Percentiles rank a stretch among this genome's conserved stretches.
These are phyloP conservation scores for Hemicrepidius hirtus DNA, from an alignment of 2,888 invertebrate genomes.

Conservation along the genomic window DNA sequence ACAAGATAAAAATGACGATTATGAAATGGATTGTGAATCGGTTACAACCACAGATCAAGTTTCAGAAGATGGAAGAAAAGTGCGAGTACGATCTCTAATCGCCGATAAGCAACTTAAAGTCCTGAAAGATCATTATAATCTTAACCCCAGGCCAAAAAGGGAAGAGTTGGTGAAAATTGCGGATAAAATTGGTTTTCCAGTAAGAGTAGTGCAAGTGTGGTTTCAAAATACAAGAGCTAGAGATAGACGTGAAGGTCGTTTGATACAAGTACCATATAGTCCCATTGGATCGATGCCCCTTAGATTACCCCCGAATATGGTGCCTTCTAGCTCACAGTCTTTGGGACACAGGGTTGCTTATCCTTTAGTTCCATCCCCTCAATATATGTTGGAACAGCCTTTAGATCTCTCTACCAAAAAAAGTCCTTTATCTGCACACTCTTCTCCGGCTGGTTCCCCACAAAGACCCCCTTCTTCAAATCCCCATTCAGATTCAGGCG, in stretches of 20 bases:
- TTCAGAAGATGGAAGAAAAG: constrained; percentile 81
- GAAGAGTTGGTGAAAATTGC: constrained; percentile 95
- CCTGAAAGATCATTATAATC: constrained; percentile 90
- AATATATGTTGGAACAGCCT: constrained; percentile 81
- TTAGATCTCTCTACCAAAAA: constrained; percentile 93
- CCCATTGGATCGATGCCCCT: constrained; percentile 62
- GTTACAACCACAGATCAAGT: constrained; percentile 71
- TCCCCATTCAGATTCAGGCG: constrained; percentile 77
- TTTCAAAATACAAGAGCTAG: constrained; percentile 96
- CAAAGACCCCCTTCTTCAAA: constrained; percentile 78
- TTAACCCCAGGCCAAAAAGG: constrained; percentile 94
- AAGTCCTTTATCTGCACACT: constrained; percentile 74
- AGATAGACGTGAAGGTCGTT: constrained; percentile 82
- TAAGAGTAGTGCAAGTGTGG: constrained; percentile 94
- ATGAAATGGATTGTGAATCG: constrained; percentile 75
- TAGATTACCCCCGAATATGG: constrained; percentile 58
- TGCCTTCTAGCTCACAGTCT: constrained; percentile 65
- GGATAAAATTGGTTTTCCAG: constrained; percentile 82
- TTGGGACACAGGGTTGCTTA: constrained; percentile 55
- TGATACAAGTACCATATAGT: constrained; percentile 72
- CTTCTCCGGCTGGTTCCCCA: constrained; percentile 79
- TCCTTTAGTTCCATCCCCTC: constrained; percentile 56
- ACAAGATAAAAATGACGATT: constrained; percentile 74
- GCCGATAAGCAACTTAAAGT: constrained; percentile 94
- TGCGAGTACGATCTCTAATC: constrained; percentile 93